Percentiles rank a stretch among this genome's conserved stretches.
phyloP scores from a whole-genome alignment of 2,888 invertebrate species.

The Erebia palarica region DNA sequence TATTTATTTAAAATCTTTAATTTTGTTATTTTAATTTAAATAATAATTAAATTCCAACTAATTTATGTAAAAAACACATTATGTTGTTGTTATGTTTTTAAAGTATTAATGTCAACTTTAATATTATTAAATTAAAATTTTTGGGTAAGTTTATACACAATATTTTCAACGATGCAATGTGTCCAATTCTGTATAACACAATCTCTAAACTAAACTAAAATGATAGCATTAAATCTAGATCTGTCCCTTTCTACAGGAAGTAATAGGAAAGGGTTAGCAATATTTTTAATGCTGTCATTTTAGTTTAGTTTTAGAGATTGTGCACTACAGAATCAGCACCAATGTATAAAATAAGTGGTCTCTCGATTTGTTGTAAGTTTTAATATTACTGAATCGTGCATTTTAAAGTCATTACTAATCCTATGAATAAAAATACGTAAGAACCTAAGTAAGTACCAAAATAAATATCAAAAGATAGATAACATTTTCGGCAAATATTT shows the following conservation, averaged over 20 bases:
- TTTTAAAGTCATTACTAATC: background rate
- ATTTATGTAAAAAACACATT: conserved; percentile 15
- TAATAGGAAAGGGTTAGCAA: no score
- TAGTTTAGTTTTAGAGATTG: no score
- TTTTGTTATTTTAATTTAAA: conserved; percentile 12
- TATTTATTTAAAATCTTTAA: conserved; percentile 6
- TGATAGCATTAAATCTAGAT: no score
- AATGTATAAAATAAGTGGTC: background rate
- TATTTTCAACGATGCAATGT: background rate
- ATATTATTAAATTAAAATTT: background rate
- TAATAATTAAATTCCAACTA: background rate
- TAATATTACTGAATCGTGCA: background rate
- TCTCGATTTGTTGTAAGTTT: background rate
- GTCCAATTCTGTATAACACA: no score
- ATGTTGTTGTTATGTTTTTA: conserved; percentile 5
- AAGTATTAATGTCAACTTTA: background rate
- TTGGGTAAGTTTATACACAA: background rate
- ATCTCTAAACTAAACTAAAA: no score
- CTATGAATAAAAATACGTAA: background rate
- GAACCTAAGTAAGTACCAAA: background rate
- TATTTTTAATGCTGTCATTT: no score
- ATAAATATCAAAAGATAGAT: background rate
- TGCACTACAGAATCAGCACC: no score
- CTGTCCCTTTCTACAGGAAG: no score
- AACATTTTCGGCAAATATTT: conserved; percentile 13